A percentile compares a stretch with the other conserved stretches of the same genome.
Conservation (phyloP, 1,140 invertebrate species). For the Gryllus bimaculatus region DNA sequence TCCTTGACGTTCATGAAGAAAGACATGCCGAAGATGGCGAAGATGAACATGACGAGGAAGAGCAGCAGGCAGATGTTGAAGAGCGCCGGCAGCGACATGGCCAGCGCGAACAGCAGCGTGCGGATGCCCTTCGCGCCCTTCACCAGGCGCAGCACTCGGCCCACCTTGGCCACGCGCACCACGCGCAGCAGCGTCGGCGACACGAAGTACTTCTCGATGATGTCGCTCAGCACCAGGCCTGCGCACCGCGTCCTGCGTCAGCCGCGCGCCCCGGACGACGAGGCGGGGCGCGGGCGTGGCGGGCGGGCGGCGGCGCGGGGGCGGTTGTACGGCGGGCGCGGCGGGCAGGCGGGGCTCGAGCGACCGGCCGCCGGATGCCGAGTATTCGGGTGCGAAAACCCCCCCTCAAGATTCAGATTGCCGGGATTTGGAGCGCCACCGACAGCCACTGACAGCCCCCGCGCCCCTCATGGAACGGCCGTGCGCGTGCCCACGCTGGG, state of each 20-base stretch:
- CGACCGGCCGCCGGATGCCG: too few species aligned
- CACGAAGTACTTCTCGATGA: conserved; percentile 95
- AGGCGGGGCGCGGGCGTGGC: too few species aligned
- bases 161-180: conserved; percentile 94
- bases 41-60: conserved; percentile 98
- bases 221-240: conserved; percentile 91
- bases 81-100: conserved; percentile 94
- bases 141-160: conserved; percentile 89
- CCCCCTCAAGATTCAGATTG: too few species aligned
- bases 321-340: too few species aligned
- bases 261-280: background rate
- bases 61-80: conserved; percentile 98
- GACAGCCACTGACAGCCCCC: too few species aligned
- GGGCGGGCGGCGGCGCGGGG: too few species aligned
- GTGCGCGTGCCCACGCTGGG: too few species aligned
- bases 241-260: conserved; percentile 25
- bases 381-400: too few species aligned
- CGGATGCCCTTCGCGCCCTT: conserved; percentile 96
- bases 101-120: conserved; percentile 91
- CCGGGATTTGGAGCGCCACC: too few species aligned
- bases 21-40: conserved; percentile 98
- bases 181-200: conserved; percentile 94
- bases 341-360: too few species aligned
- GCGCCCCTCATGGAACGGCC: too few species aligned
- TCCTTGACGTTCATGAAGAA: conserved; percentile 98